Evolutionary conservation across 1,140 invertebrate species (phyloP), one percentile per base, ranked within the genome.

Genomic region (Camponotus vicinus): DNA sequence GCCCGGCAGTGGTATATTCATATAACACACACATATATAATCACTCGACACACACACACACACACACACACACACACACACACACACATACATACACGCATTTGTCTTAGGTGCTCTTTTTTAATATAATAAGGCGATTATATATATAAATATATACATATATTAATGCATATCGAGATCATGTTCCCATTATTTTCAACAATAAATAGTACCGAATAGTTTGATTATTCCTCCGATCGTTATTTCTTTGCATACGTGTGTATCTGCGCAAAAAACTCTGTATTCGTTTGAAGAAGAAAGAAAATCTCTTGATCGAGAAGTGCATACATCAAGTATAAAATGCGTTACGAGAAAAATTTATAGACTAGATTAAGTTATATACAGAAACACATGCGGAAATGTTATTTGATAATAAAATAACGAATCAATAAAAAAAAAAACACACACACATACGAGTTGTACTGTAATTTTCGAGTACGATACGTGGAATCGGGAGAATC

Each of bases 121-220:
- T 32, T 71, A 37, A 82, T 79, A 67, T 79, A 80, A 49, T 73
- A 73, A 73, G 49, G 32, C 49, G 70, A 73, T 32, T 80, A 78
- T 66, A 52, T 37, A 73, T 55, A 37, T 34, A 13, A 7, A n/a
- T 27, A 45, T 21, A 18, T 57, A 32, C 15, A 69, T 80, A 70
- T 42, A 82, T 75, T 73, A 73, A 71, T 83, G 79, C 79, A 83
- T 75, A 83, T 83, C 79, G 69, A 52, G 13, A 83, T 75, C 79
- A 83, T 83, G 79, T 83, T 83, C 21, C 79, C 37, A 61, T 73
- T 70, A 80, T 34, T 83, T 82, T 83, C 37, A 82, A 82, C 78
- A 82, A 83, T 83, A 83, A 83, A 83, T 73, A 73, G 27, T 82
- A 82, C 59, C 73, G n/a, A 55, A 82, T 73, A 78, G 40, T 75